These are phyloP conservation scores for Diorhabda elongata DNA, from an alignment of 1,140 invertebrate species.

Conservation along the genomic window DNA sequence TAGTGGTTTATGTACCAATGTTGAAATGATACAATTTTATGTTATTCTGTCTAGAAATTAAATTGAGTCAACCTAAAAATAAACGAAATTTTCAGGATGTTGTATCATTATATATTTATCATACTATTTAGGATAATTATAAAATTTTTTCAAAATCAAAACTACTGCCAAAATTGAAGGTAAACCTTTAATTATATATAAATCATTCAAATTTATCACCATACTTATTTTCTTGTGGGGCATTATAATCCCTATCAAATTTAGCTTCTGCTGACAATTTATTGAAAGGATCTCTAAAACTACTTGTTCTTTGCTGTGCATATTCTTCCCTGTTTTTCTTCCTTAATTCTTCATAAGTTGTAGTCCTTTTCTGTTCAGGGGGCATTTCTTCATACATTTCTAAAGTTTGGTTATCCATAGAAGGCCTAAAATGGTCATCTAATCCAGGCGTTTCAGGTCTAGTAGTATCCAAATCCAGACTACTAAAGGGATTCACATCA, in stretches of 20 bases:
- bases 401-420: constrained; percentile 47
- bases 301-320: constrained; percentile 42
- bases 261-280: background rate
- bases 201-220: constrained; percentile 17
- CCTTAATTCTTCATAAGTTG: constrained; percentile 58
- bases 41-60: too few species aligned
- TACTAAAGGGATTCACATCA: constrained; percentile 44
- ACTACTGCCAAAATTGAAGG: too few species aligned
- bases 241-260: background rate
- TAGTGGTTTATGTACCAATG: too few species aligned
- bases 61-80: too few species aligned
- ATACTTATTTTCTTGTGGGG: constrained; percentile 31
- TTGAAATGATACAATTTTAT: too few species aligned
- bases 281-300: constrained; percentile 22
- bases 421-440: constrained; percentile 51
- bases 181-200: too few species aligned
- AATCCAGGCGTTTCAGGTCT: constrained; percentile 48
- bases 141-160: too few species aligned
- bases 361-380: constrained; percentile 42
- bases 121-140: too few species aligned
- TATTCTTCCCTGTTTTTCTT: constrained; percentile 57
- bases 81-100: too few species aligned
- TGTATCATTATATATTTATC: too few species aligned
- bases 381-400: constrained; percentile 45
- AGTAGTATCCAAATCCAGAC: constrained; percentile 49